These are phyloP conservation scores for Solea solea DNA, from an alignment of 2,113 vertebrate species.

Conservation along the genomic window DNA sequence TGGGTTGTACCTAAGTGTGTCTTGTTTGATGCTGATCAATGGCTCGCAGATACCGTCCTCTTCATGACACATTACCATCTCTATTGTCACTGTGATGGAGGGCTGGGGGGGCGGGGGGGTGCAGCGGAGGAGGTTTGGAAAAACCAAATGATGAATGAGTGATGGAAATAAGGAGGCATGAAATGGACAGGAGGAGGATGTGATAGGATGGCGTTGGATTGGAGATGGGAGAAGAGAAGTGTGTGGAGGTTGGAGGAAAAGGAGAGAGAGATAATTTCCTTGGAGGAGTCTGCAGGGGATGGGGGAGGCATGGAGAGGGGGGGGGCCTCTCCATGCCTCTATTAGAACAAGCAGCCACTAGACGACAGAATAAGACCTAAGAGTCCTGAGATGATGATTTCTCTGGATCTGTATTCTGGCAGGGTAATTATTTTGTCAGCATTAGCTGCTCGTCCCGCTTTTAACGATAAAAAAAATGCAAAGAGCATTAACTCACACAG, in stretches of 20 bases:
- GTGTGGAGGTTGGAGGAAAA: not conserved
- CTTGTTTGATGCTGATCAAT: constrained; percentile 75
- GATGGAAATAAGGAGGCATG: constrained; percentile 56
- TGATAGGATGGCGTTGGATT: constrained; percentile 34
- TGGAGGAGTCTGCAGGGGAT: constrained; percentile 47
- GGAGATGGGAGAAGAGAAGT: constrained; percentile 20
- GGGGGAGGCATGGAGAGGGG: constrained; percentile 25
- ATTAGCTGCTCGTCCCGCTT: constrained; percentile 64
- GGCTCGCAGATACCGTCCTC: constrained; percentile 71
- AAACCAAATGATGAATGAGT: constrained; percentile 53
- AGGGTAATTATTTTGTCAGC: constrained; percentile 44
- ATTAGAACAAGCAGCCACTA: constrained; percentile 43
- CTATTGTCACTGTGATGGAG: constrained; percentile 69
- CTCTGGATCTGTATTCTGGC: constrained; percentile 27
- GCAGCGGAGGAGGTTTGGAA: not conserved
- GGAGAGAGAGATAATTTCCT: constrained; percentile 66
- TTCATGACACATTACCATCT: constrained; percentile 81
- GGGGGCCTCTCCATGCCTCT: constrained; percentile 45
- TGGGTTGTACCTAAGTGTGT: constrained; percentile 23
- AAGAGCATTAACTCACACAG: not conserved
- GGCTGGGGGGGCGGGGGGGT: constrained; percentile 10
- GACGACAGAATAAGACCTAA: constrained; percentile 35
- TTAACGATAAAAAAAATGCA: not conserved
- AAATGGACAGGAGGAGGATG: constrained; percentile 48
- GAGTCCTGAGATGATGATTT: constrained; percentile 38